Conservation (phyloP, 2,113 vertebrate genomes). For the Etia nguti region DNA sequence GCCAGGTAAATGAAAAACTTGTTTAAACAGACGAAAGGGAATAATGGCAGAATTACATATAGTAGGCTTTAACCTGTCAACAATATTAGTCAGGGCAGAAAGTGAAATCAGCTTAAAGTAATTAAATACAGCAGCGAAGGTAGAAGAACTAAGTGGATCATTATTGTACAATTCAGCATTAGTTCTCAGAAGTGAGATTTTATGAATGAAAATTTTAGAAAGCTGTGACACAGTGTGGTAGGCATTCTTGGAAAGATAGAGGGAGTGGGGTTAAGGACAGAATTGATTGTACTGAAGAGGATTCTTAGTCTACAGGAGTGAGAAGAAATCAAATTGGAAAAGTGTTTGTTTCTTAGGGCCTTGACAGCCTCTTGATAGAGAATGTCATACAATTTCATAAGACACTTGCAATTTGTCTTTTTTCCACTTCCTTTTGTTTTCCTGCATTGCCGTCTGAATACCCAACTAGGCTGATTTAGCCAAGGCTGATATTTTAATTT, state of each 20-base stretch:
- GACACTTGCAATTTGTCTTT: neutral
- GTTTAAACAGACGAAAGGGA: neutral
- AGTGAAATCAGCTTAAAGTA: neutral
- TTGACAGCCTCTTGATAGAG: neutral
- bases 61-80: neutral
- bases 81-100: neutral
- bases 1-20: neutral
- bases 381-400: neutral
- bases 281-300: neutral
- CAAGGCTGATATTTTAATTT: neutral
- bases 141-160: neutral
- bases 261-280: neutral
- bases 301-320: neutral
- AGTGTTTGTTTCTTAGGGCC: neutral
- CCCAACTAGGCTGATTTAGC: neutral
- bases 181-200: neutral
- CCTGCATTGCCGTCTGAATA: neutral
- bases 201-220: neutral
- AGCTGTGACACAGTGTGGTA: neutral
- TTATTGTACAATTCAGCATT: neutral
- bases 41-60: neutral
- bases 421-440: neutral
- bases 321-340: neutral
- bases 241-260: neutral
- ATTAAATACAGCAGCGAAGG: neutral